These are phyloP conservation scores for Spinibarbus caldwelli DNA, from an alignment of 2,797 vertebrate genomes.

Conservation along the genomic window DNA sequence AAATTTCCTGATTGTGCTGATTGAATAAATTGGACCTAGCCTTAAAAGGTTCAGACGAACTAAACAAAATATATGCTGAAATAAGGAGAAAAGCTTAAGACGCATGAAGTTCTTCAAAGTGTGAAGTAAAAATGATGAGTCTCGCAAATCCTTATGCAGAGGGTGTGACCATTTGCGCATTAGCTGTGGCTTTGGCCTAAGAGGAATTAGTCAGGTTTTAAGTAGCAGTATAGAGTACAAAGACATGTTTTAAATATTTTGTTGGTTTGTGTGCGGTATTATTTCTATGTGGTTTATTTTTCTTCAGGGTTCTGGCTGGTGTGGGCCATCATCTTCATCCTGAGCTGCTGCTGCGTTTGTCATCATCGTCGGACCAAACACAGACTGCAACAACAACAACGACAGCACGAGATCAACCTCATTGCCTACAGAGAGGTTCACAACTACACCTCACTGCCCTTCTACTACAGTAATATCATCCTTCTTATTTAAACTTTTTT, in stretches of 20 bases:
- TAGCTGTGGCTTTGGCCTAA: not conserved
- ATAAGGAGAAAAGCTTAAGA: not conserved
- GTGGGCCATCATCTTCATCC: constrained; percentile 94
- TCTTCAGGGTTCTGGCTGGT: constrained; percentile 95
- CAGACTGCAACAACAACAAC: constrained; percentile 93
- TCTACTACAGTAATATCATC: constrained; percentile 90
- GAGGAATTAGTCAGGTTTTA: constrained; percentile 20
- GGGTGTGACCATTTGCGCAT: not conserved
- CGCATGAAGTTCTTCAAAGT: not conserved
- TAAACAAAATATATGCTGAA: not conserved
- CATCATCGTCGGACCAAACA: constrained; percentile 96
- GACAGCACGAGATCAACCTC: constrained; percentile 98
- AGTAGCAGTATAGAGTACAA: constrained; percentile 7
- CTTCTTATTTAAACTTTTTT: not conserved
- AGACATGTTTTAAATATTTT: constrained; percentile 3
- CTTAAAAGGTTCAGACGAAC: constrained; percentile 6
- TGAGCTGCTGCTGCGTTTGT: constrained; percentile 96
- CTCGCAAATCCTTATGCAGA: not conserved
- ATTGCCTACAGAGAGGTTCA: constrained; percentile 97
- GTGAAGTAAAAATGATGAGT: not conserved
- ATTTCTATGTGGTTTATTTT: not conserved
- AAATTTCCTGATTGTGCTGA: too few relatives aligned
- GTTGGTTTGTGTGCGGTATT: not conserved
- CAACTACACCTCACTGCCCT: constrained; percentile 91
- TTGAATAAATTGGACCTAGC: not conserved